Base-by-base conservation (phyloP, 2,888 invertebrate species). In the Caenorhabditis afra region DNA sequence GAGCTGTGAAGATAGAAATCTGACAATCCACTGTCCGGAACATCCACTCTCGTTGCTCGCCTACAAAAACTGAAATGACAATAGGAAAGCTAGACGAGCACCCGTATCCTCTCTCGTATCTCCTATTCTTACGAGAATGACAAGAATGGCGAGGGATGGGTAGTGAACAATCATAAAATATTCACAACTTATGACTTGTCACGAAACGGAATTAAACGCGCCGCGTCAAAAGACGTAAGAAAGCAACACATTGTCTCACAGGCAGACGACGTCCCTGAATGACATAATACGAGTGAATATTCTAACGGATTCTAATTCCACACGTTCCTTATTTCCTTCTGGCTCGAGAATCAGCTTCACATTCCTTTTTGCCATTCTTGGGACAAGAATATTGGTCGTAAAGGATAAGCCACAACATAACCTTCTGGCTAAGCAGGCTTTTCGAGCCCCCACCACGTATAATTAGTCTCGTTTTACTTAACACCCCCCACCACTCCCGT, bases 391-490 rank as follows among this genome's bases (percentile, higher is more conserved):
- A 14, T 8, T n/a, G 41, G 41, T 41, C 41, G 12, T 14, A 41
- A 14, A 41, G 11, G 7, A 41, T 41, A 41, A 14, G 7, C 11
- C 12, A 41, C 3, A 14, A 41, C 41, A 41, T 41, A 11, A 41
- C 41, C 41, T 41, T 11, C 11, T 37, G 11, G 14, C 11, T 11
- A 41, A 14, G 41, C 12, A 41, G 11, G 41, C 41, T 41, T 41
- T 11, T 41, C 16, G 49, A 59, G 50, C 3, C 29, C 7, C 12
- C 29, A 29, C 18, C 58, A 66, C 66, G 53, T 74, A 66, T 75
- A 66, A 75, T 75, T 75, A 75, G 55, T 16, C 66, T 75, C 74
- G 53, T 75, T 75, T 74, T 53, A 66, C 68, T 68, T 77, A 61
- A 64, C 64, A 68, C 58, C 65, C 70, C 57, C 62, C n/a, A n/a